These are phyloP conservation scores for Pitta sordida DNA, from an alignment of 2,113 vertebrate genomes.

Conservation along the genomic window DNA sequence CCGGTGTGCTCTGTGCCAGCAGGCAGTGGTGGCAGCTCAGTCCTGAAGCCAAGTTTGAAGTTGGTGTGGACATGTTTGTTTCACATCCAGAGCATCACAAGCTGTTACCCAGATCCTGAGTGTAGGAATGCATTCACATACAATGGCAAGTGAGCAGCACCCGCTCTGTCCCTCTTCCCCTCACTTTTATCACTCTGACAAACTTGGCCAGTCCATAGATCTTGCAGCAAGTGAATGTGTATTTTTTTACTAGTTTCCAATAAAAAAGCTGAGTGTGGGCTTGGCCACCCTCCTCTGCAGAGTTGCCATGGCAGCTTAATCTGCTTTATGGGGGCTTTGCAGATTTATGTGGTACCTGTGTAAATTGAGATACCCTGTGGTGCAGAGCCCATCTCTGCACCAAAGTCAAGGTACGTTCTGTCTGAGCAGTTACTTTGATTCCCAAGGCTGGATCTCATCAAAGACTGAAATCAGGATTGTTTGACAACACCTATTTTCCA, in stretches of 20 bases:
- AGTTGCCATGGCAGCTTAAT: not conserved
- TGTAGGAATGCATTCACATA: fast-evolving
- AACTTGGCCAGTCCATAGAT: not conserved
- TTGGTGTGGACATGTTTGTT: not conserved
- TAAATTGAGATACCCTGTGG: not conserved
- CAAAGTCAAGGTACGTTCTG: not conserved
- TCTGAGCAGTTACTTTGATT: conserved; percentile 45
- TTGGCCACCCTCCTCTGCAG: not conserved
- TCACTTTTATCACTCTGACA: not conserved
- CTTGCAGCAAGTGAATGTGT: not conserved
- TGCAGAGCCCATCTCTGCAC: not conserved
- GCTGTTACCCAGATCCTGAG: not conserved
- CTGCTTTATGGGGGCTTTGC: not conserved
- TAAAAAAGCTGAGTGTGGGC: not conserved
- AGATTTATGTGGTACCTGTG: fast-evolving
- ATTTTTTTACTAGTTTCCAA: not conserved
- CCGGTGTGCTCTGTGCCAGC: not conserved
- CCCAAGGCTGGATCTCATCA: conserved; percentile 40
- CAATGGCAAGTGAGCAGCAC: not conserved
- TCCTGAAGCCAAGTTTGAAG: not conserved
- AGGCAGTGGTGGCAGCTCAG: not conserved
- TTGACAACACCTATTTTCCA: conserved; percentile 65
- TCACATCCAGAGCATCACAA: not conserved
- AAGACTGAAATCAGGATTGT: conserved; percentile 46
- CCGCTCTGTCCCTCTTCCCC: not conserved